Evolutionary conservation across 2,888 invertebrate genomes (phyloP).

Genomic region (Tridacna crocea): DNA sequence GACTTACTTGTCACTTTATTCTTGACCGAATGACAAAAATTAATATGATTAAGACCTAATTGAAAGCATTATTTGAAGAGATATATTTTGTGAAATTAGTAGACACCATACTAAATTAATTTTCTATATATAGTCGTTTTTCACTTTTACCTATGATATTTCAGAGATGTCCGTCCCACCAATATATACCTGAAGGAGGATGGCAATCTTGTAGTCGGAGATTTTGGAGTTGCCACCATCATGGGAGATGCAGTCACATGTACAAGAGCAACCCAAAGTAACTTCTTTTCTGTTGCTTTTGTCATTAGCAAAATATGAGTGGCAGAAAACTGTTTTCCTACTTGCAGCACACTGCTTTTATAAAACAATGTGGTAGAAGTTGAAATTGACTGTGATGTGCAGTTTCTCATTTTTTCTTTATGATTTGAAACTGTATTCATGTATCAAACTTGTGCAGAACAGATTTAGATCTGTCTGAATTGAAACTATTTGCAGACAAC

Average conservation of each 20-base stretch:
- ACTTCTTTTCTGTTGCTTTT: slow-evolving; percentile 31
- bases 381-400: neutral
- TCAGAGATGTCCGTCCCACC: slow-evolving; percentile 82
- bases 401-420: neutral
- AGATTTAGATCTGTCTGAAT: too few relatives aligned
- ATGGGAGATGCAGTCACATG: slow-evolving; percentile 81
- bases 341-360: neutral
- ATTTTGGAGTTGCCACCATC: slow-evolving; percentile 82
- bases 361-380: slow-evolving; percentile 1
- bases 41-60: too few relatives aligned
- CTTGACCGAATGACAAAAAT: too few relatives aligned
- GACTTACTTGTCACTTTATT: too few relatives aligned
- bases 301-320: too few relatives aligned
- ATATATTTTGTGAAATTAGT: too few relatives aligned
- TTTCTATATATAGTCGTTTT: too few relatives aligned
- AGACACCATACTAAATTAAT: too few relatives aligned
- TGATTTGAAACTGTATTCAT: neutral
- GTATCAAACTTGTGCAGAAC: neutral
- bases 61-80: too few relatives aligned
- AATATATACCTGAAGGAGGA: slow-evolving; percentile 80
- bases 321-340: too few relatives aligned
- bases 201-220: slow-evolving; percentile 77
- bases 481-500: too few relatives aligned
- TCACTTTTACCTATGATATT: slow-evolving; percentile 1
- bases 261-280: slow-evolving; percentile 78